These are phyloP conservation scores for Emydocephalus ijimae DNA, from an alignment of 2,113 vertebrate genomes.

Conservation along the genomic window DNA sequence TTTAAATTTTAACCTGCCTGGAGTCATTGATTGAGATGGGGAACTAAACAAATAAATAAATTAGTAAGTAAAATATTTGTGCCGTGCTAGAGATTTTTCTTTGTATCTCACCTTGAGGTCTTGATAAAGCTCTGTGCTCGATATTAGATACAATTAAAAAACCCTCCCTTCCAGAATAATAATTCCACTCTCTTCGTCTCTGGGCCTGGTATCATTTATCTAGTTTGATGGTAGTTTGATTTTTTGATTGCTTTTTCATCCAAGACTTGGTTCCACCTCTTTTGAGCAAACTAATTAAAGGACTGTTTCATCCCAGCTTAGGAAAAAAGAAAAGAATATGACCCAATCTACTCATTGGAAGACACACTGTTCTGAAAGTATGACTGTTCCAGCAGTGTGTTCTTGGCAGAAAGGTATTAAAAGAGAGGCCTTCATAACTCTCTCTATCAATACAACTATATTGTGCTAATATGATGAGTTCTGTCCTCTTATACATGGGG, in stretches of 20 bases:
- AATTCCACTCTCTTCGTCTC: background rate
- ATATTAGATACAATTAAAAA: slow-evolving; percentile 15
- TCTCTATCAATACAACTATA: background rate
- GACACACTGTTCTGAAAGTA: background rate
- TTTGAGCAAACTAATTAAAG: background rate
- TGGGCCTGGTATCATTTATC: background rate
- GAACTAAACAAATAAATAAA: too few relatives aligned
- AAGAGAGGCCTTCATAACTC: background rate
- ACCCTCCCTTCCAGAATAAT: background rate
- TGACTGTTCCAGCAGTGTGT: background rate
- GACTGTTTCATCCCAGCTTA: background rate
- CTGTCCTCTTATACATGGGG: background rate
- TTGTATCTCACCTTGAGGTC: background rate
- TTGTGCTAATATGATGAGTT: background rate
- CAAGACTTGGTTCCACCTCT: background rate
- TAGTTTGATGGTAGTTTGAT: background rate
- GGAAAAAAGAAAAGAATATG: background rate
- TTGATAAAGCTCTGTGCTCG: slow-evolving; percentile 5
- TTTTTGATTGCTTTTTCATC: slow-evolving; percentile 7
- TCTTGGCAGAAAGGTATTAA: background rate
- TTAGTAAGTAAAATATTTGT: background rate
- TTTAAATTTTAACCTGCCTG: too few relatives aligned
- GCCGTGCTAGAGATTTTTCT: background rate
- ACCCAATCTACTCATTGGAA: background rate
- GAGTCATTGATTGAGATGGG: too few relatives aligned